Evolutionary conservation across 2,797 vertebrate genomes (phyloP).

Genomic region (Semotilus atromaculatus): DNA sequence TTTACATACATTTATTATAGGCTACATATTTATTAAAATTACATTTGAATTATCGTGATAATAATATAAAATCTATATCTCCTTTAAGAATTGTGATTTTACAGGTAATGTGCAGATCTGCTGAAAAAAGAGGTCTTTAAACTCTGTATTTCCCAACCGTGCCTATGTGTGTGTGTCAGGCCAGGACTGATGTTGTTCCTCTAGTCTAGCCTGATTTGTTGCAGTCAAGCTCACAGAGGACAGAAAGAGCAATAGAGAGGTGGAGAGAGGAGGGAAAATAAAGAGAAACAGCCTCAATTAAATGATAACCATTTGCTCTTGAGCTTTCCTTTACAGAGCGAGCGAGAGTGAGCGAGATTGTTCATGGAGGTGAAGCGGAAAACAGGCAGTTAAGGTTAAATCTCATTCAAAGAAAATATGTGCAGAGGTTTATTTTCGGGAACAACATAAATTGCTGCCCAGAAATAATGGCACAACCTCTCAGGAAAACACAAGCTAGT

Average conservation of each 20-base stretch:
- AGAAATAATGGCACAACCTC: neutral
- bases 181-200: conserved; percentile 24
- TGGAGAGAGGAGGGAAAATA: conserved; percentile 44
- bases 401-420: conserved; percentile 34
- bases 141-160: neutral
- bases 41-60: no score
- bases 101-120: neutral
- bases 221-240: conserved; percentile 47
- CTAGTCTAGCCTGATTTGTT: conserved; percentile 40
- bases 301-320: conserved; percentile 59
- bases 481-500: conserved; percentile 1
- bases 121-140: neutral
- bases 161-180: conserved; percentile 7
- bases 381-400: conserved; percentile 40
- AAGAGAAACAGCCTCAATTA: conserved; percentile 58
- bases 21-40: no score
- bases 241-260: conserved; percentile 37
- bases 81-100: no score
- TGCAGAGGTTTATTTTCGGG: conserved; percentile 30
- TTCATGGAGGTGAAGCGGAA: conserved; percentile 22
- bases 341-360: neutral
- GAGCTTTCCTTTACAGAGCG: conserved; percentile 36
- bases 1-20: no score
- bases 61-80: no score
- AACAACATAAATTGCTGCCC: conserved; percentile 18